Conservation (phyloP, 2,888 invertebrate species). For the Ectropis crepuscularia region DNA sequence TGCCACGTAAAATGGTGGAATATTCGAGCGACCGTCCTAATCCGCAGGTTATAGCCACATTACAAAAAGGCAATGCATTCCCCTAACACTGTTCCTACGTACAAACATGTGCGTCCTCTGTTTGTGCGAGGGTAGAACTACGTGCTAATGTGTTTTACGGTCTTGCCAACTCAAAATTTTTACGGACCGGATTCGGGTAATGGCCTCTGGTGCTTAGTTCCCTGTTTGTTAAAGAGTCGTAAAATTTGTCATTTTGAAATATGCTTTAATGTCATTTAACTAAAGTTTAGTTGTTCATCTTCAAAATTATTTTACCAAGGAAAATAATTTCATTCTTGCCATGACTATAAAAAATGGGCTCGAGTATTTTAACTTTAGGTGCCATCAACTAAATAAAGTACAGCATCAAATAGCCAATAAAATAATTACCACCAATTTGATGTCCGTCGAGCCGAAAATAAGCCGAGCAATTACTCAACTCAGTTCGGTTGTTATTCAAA, state of each 20-base stretch:
- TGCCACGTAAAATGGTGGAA: conserved; percentile 59
- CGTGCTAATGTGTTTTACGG: conserved; percentile 82
- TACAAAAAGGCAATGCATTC: conserved; percentile 81
- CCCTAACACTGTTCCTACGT: conserved; percentile 58
- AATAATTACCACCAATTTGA: conserved; percentile 32
- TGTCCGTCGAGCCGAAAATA: conserved; percentile 25
- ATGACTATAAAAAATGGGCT: too few relatives aligned
- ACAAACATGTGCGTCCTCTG: conserved; percentile 32
- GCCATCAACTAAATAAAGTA: not conserved
- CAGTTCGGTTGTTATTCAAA: conserved; percentile 33
- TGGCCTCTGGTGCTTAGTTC: conserved; percentile 49
- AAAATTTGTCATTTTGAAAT: conserved; percentile 24
- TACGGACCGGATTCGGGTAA: conserved; percentile 55
- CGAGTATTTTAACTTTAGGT: not conserved
- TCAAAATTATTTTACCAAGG: not conserved
- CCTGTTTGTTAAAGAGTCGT: conserved; percentile 33
- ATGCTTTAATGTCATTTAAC: conserved; percentile 14
- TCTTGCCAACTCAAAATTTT: conserved; percentile 61
- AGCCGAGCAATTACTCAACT: conserved; percentile 31
- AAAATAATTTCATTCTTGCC: not conserved
- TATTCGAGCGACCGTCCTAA: conserved; percentile 58
- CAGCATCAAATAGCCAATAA: conserved; percentile 18
- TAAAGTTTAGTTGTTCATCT: conserved; percentile 12
- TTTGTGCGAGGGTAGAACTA: conserved; percentile 60
- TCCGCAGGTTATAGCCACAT: conserved; percentile 74